Evolutionary conservation across 2,113 vertebrate genomes (phyloP), one percentile per base, ranked within the genome.

Genomic region (Nyctibius bracteatus): DNA sequence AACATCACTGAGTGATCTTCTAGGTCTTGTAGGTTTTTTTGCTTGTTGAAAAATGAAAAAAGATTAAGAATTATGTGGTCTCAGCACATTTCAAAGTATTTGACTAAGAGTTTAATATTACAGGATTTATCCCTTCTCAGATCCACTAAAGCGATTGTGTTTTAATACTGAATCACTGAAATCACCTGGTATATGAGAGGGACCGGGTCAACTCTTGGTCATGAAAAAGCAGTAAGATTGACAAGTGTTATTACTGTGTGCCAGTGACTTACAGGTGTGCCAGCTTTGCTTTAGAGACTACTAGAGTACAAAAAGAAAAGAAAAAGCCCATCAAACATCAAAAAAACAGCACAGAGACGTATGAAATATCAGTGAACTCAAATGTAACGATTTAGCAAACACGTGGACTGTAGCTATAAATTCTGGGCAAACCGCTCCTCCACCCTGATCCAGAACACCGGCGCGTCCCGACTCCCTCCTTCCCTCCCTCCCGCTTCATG

Each of bases 91-190:
- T 58, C 51, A 51, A 90, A 91, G 84, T 86, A 89, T 73, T 86
- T 91, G 85, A 8, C 41, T 6, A 17, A 16, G 79, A 59, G 37
- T 86, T 89, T 88, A 91, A 81, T 77, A 95, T 86, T 89, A 81
- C 39, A 37, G 33, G 35, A 68, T 82, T 90, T 66, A 54, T 39
- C 58, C 70, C 73, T 61, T 71, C 79, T 61, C 67, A 88, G 93
- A 86, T 73, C 87, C 35, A 49, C 55, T 80, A 31, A 63, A 37
- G 57, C 1, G 10, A 92, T 21, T 73, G 77, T 30, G 75, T 63
- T 95, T 85, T 86, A 83, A 90, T 72, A 65, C 19, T 5, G 19
- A 77, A 61, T 75, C 92, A 52, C 14, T 67, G 20, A 54, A 91
- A 79, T 59, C 62, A 94, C 30, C 58, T 78, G 44, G 55, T n/a